Percentiles rank a stretch among this genome's conserved stretches.
Evolutionary conservation across 2,113 vertebrate genomes (phyloP).

Genomic region (Cyprinodon tularosa): DNA sequence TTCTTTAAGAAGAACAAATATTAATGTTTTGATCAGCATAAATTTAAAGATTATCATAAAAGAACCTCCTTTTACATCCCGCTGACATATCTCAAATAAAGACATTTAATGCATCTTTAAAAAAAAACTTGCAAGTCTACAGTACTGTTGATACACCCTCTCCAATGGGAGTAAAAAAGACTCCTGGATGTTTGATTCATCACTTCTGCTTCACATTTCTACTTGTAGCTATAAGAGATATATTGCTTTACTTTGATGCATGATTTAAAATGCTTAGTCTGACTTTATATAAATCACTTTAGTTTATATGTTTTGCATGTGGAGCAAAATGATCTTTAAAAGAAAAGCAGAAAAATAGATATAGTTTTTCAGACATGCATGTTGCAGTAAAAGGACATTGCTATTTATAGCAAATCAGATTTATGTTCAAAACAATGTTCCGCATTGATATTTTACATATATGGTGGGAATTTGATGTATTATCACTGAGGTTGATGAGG

Average conservation of each 20-base stretch:
- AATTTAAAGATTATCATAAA: constrained; percentile 33
- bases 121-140: constrained; percentile 5
- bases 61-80: constrained; percentile 4
- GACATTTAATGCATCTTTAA: constrained; percentile 7
- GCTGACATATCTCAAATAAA: constrained; percentile 10
- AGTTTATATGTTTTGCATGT: constrained; percentile 1
- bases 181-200: constrained; percentile 5
- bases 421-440: neutral
- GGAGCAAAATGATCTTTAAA: neutral
- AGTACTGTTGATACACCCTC: constrained; percentile 10
- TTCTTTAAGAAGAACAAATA: constrained; percentile 46
- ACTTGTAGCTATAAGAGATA: constrained; percentile 16
- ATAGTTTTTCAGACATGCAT: neutral
- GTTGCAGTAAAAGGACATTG: no score
- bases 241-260: neutral
- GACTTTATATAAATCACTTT: neutral
- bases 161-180: constrained; percentile 14
- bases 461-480: neutral
- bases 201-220: constrained; percentile 4
- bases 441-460: neutral
- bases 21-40: constrained; percentile 52
- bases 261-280: constrained; percentile 1
- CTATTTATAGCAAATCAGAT: neutral
- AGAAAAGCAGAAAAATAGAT: neutral
- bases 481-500: constrained; percentile 22